These are phyloP conservation scores for Onychomys leucogaster DNA, from an alignment of 2,797 vertebrate species.

Conservation along the genomic window DNA sequence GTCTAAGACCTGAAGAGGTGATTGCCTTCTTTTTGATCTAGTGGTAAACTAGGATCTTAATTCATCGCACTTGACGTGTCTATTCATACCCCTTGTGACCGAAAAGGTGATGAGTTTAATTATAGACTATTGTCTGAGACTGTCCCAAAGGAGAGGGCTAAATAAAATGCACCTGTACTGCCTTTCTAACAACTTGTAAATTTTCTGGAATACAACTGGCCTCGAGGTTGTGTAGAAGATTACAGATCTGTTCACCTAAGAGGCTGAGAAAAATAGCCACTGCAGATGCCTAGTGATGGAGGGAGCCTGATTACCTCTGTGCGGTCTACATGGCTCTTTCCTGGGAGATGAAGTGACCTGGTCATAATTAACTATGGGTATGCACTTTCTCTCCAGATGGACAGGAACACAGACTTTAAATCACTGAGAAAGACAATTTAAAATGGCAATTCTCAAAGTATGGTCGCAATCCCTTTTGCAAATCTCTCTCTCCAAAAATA, in stretches of 20 bases:
- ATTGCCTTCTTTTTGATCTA: neutral
- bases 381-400: constrained; percentile 38
- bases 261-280: neutral
- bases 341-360: neutral
- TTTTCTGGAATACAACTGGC: neutral
- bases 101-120: constrained; percentile 60
- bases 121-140: neutral
- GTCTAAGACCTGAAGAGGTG: neutral
- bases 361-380: neutral
- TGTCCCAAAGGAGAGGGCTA: neutral
- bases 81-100: neutral
- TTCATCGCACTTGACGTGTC: neutral
- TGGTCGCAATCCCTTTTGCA: neutral
- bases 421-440: neutral
- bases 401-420: neutral
- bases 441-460: neutral
- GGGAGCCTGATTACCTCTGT: neutral
- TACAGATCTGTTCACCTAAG: neutral
- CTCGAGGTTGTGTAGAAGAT: neutral
- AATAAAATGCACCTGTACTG: neutral
- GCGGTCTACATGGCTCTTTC: neutral
- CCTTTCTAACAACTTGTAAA: neutral
- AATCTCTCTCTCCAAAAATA: neutral
- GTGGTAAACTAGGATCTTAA: constrained; percentile 47
- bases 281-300: neutral